Conservation (phyloP, 2,888 invertebrate species). For the Idaea biselata region DNA sequence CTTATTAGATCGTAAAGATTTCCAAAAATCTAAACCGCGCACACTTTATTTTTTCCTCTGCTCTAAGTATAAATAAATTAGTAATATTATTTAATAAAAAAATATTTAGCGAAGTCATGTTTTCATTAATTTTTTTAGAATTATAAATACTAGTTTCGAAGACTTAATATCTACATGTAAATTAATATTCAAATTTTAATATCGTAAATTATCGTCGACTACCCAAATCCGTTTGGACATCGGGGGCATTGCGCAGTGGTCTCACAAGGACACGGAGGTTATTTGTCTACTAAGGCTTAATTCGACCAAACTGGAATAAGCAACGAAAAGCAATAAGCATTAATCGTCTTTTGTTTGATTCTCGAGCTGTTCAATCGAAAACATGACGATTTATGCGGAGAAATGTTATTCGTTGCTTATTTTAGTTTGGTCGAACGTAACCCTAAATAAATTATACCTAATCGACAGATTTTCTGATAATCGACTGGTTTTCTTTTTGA, state of each 20-base stretch:
- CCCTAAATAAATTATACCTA: background rate
- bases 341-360: no score
- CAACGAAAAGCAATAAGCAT: no score
- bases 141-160: background rate
- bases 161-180: background rate
- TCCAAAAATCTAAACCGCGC: conserved; percentile 4
- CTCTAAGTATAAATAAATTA: background rate
- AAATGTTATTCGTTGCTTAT: no score
- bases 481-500: background rate
- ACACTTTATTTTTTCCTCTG: background rate
- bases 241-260: background rate
- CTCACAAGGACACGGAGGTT: background rate
- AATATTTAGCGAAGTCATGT: background rate
- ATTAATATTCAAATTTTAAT: background rate
- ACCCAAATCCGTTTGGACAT: background rate
- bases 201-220: background rate
- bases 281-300: no score
- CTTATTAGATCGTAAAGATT: conserved; percentile 10
- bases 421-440: no score
- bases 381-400: no score
- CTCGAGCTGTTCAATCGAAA: no score
- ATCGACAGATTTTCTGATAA: background rate
- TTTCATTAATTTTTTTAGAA: background rate
- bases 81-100: background rate
- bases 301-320: no score